These are phyloP conservation scores for Benthosema pterotum DNA, from an alignment of 2,797 vertebrate genomes.

Conservation along the genomic window DNA sequence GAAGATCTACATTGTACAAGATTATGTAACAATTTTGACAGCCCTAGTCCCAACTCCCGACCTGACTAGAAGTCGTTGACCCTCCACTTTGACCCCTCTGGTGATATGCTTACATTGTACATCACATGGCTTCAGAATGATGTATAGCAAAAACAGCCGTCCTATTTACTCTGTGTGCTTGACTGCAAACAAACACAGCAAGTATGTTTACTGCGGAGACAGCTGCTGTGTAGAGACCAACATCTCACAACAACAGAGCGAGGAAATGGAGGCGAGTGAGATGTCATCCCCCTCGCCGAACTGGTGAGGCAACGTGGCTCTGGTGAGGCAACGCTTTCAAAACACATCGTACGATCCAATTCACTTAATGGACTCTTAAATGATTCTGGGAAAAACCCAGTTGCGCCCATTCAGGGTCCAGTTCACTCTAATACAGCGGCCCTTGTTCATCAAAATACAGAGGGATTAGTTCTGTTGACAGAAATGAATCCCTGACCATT, in stretches of 20 bases:
- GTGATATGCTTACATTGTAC: constrained; percentile 28
- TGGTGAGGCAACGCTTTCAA: neutral
- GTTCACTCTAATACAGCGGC: constrained; percentile 39
- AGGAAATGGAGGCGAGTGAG: neutral
- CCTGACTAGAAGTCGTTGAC: neutral
- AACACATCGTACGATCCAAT: constrained; percentile 2
- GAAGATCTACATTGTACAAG: no score
- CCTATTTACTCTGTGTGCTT: constrained; percentile 28
- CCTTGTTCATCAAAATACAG: constrained; percentile 14
- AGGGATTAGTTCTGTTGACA: constrained; percentile 3
- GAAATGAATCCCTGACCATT: constrained; percentile 15
- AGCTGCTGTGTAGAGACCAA: constrained; percentile 7
- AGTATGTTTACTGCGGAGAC: constrained; percentile 25
- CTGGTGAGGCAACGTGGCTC: constrained; percentile 2
- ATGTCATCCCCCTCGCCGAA: neutral
- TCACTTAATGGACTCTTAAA: constrained; percentile 13
- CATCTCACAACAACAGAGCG: neutral
- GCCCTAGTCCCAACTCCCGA: neutral
- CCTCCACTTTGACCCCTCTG: neutral
- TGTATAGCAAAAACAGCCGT: constrained; percentile 14
- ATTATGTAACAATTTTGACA: no score
- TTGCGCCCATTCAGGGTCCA: neutral
- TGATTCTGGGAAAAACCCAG: constrained; percentile 19
- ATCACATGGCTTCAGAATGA: constrained; percentile 10
- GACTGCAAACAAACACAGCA: constrained; percentile 36